phyloP scores from a whole-genome alignment of 2,888 invertebrate species.

The Ypsolopha sequella region DNA sequence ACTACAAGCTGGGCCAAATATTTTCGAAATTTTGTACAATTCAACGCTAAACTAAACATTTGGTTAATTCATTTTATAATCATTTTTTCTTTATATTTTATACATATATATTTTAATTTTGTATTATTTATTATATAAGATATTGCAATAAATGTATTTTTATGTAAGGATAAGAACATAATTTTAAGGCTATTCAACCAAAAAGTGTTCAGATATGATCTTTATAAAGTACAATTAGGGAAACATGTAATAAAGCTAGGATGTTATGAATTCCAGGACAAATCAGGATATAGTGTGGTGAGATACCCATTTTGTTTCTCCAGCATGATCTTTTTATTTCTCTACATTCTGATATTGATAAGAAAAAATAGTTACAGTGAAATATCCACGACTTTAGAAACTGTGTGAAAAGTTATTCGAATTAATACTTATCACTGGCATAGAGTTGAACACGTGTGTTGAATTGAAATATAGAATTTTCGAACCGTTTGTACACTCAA shows the following conservation, averaged over 20 bases:
- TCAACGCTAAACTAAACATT: too few species aligned
- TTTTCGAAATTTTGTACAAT: too few species aligned
- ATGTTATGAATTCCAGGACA: constrained; percentile 49
- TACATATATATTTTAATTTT: constrained; percentile 16
- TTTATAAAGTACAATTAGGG: not conserved
- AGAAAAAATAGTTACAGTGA: too few species aligned
- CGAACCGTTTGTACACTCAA: too few species aligned
- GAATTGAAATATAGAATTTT: too few species aligned
- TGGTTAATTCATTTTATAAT: not conserved
- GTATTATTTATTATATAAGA: constrained; percentile 13
- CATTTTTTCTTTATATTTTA: constrained; percentile 7
- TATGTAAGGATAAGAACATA: not conserved
- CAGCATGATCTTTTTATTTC: constrained; percentile 33
- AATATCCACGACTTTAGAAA: too few species aligned
- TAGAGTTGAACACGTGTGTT: too few species aligned
- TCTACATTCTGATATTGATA: constrained; percentile 4
- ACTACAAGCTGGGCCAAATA: too few species aligned
- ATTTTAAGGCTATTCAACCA: constrained; percentile 17
- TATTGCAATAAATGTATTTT: not conserved
- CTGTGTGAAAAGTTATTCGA: too few species aligned
- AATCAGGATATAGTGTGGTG: constrained; percentile 56
- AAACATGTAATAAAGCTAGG: not conserved
- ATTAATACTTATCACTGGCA: too few species aligned
- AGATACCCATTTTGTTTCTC: constrained; percentile 37
- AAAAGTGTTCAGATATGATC: constrained; percentile 5